Conservation (phyloP, 2,888 invertebrate genomes). For the Cephalotes varians region DNA sequence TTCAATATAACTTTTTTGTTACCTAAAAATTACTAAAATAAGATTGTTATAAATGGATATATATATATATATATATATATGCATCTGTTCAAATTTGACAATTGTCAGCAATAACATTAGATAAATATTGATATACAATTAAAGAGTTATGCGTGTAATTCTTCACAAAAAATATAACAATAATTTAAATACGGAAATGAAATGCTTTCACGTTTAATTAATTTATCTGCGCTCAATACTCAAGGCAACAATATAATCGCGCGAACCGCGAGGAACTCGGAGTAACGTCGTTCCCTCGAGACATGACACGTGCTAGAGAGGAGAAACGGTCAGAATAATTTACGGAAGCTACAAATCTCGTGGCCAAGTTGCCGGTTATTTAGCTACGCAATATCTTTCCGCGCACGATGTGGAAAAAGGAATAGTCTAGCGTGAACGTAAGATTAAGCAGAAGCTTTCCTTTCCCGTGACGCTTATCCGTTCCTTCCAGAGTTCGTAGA, state of each 20-base stretch:
- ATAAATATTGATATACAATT: background rate
- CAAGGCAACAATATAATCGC: conserved; percentile 1
- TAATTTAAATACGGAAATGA: background rate
- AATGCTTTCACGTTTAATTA: background rate
- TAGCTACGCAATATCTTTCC: conserved; percentile 54
- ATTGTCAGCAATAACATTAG: background rate
- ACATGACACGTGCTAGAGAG: conserved; percentile 19
- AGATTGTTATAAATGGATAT: background rate
- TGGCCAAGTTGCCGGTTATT: conserved; percentile 68
- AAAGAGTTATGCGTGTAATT: background rate
- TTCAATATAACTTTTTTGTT: background rate
- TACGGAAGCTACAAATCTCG: conserved; percentile 70
- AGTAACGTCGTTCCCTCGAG: background rate
- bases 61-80: background rate
- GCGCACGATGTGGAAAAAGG: conserved; percentile 40
- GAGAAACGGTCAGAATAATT: conserved; percentile 62
- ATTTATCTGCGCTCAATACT: conserved; percentile 1
- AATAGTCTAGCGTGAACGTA: conserved; percentile 30
- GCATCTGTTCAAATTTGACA: background rate
- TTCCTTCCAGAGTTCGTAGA: background rate
- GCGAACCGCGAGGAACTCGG: background rate
- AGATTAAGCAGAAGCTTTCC: conserved; percentile 57
- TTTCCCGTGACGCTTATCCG: conserved; percentile 14
- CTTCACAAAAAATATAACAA: background rate
- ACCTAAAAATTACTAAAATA: background rate